Conservation (phyloP, 2,888 invertebrate species). For the Onthophagus sagittarius region DNA sequence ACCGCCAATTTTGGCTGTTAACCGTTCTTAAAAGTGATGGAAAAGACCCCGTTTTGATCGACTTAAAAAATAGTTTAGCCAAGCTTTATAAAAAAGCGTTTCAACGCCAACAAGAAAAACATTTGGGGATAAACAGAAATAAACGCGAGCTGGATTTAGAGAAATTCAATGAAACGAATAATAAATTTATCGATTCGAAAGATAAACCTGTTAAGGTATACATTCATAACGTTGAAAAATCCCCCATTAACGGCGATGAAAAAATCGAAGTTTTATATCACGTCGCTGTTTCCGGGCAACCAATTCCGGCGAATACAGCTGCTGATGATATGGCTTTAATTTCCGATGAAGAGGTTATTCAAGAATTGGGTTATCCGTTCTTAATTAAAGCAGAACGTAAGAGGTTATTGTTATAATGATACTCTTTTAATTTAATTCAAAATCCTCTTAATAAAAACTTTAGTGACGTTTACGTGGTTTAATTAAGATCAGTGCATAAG, state of each 20-base stretch:
- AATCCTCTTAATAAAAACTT: too few relatives aligned
- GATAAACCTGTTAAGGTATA: slow-evolving; percentile 57
- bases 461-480: too few relatives aligned
- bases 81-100: slow-evolving; percentile 78
- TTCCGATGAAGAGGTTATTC: slow-evolving; percentile 69
- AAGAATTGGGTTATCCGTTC: slow-evolving; percentile 70
- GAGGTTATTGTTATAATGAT: slow-evolving; percentile 41
- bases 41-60: slow-evolving; percentile 50
- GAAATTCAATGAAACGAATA: slow-evolving; percentile 38
- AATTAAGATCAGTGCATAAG: too few relatives aligned
- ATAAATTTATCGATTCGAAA: slow-evolving; percentile 36
- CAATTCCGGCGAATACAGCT: slow-evolving; percentile 76
- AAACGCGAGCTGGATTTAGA: slow-evolving; percentile 27
- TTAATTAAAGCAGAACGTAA: slow-evolving; percentile 84
- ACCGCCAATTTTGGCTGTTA: slow-evolving; percentile 75
- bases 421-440: background rate
- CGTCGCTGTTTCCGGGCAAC: slow-evolving; percentile 73
- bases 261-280: slow-evolving; percentile 70
- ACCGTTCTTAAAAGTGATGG: slow-evolving; percentile 65
- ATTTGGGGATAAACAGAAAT: slow-evolving; percentile 60
- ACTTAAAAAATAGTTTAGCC: slow-evolving; percentile 71
- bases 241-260: slow-evolving; percentile 44
- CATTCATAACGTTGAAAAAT: slow-evolving; percentile 64
- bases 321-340: slow-evolving; percentile 81
- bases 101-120: slow-evolving; percentile 76